phyloP scores from a whole-genome alignment of 2,797 vertebrate species.

The Rhinophrynus dorsalis region DNA sequence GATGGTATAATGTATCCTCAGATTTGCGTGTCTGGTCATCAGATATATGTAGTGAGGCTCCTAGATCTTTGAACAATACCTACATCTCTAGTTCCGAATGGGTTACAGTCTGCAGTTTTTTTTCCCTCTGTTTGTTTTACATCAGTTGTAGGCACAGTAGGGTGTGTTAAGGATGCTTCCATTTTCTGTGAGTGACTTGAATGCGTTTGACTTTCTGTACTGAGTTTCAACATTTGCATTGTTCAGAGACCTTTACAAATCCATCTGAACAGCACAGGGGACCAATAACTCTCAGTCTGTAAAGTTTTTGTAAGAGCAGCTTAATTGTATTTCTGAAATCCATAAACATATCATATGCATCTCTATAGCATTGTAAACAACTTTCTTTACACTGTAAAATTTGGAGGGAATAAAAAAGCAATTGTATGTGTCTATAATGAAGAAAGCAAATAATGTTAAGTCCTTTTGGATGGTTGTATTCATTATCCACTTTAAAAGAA shows the following conservation, averaged over 20 bases:
- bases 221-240: neutral
- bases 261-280: no score
- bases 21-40: no score
- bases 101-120: neutral
- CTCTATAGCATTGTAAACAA: neutral
- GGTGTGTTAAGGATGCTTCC: constrained; percentile 12
- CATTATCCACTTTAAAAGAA: constrained; percentile 78
- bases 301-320: neutral
- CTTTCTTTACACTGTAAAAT: neutral
- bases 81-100: no score
- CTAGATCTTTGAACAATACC: no score
- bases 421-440: neutral
- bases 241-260: no score
- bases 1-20: no score
- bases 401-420: neutral
- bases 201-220: neutral
- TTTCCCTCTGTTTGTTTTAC: constrained; percentile 16
- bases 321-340: neutral
- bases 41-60: no score
- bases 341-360: neutral
- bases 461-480: constrained; percentile 69
- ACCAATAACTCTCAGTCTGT: no score
- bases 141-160: constrained; percentile 7
- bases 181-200: constrained; percentile 23
- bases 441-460: constrained; percentile 58